Evolutionary conservation across 1,140 invertebrate species (phyloP), one percentile per base, ranked within the genome.

Genomic region (Hyphantria cunea): DNA sequence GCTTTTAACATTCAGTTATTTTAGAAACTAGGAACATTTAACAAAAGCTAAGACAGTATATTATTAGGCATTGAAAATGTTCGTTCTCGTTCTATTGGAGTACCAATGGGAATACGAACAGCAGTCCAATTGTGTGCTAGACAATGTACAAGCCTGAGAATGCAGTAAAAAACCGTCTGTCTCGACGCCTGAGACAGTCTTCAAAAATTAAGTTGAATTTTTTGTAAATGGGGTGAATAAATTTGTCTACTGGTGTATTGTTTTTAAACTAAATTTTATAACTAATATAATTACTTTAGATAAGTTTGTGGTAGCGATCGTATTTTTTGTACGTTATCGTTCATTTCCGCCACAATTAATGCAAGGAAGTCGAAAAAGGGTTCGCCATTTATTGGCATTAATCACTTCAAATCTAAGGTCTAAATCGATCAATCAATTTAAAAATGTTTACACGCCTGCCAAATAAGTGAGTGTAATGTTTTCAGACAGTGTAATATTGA

Each of bases 51-150:
- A n/a, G 3, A 37, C 8, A 7, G 34, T 37, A 37, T 7, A 0
- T n/a, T 48, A 31, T 17, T 25, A n/a, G 10, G 31, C 17, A 48
- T 11, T 39, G n/a, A 12, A 44, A 44, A 13, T 44, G 11, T 44
- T 14, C 6, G 41, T n/a, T 2, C 41, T 44, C 13, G 12, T 44
- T 44, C 41, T 12, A 14, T 12, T 44, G 12, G 41, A 44, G 41
- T 44, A 44, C 6, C 2, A 44, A 44, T 44, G 41, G 41, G 41
- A 44, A 44, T 9, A 44, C 11, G 41, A 12, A 44, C 41, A 44
- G 41, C 12, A 6, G 17, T 25, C 17, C 7, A 12, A 44, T 44
- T 44, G 41, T 44, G 11, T 12, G 41, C 0, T 12, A 44, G 41
- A 44, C 41, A 44, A 44, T 44, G 13, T 7, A 12, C 1, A n/a